Base-by-base conservation (phyloP, 2,113 vertebrate genomes). In the Brachypteracias leptosomus region DNA sequence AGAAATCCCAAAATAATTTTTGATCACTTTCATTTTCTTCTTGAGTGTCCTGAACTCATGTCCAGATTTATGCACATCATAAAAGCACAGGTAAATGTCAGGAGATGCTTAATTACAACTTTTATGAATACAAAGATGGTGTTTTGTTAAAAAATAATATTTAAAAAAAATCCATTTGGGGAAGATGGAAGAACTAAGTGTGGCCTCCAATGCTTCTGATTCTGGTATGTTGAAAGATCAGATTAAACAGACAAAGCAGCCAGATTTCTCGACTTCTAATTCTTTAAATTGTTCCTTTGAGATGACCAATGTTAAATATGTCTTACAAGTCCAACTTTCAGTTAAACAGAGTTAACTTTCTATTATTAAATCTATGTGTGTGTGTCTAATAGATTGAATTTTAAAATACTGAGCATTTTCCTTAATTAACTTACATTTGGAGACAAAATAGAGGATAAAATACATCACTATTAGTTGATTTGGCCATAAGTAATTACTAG, bases 21-120 rank as follows among this genome's bases (percentile, higher is more conserved):
- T 96, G 98, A 99, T 94, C 99, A 99, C 96, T 99, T 99, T 96
- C 99, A 99, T 97, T 99, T 99, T 96, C 99, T 99, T 90, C 98
- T 99, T 90, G 99, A 99, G 95, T 99, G 99, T 98, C 99, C 99
- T 51, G 99, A 99, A 93, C 94, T 99, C 76, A 99, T 99, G 99
- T 99, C 99, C 77, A 99, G 99, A 84, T 99, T 99, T 97, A 99
- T 99, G 99, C 99, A 99, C 92, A 99, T 99, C 85, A 99, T 99
- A 96, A 99, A 99, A 98, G 98, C 99, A 90, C 99, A 99, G 98
- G 99, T 99, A 98, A 94, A 93, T 47, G 36, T 82, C 85, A 61
- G 52, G 26, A 86, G 22, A 18, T 86, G 36, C 35, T 95, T 87
- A 59, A 10, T 77, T 94, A n/a, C 19, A 67, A 15, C 7, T 77